A percentile compares a stretch with the other conserved stretches of the same genome.
Evolutionary conservation across 2,888 invertebrate genomes (phyloP).

Genomic region (Drosophila diplacantha): DNA sequence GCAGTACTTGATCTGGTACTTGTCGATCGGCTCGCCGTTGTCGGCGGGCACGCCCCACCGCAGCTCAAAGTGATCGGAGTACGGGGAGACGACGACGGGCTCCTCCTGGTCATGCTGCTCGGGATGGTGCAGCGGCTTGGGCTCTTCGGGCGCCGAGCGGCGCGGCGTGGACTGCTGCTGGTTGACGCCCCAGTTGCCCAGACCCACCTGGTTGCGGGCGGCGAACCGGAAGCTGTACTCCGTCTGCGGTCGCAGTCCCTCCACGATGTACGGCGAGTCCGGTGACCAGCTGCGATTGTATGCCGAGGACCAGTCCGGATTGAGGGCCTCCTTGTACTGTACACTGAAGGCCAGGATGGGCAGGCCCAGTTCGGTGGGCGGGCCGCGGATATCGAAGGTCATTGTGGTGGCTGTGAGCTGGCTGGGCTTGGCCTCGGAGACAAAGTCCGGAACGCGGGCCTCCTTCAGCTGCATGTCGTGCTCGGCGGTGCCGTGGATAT

Average conservation of each 20-base stretch:
- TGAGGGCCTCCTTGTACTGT: conserved; percentile 84
- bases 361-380: conserved; percentile 85
- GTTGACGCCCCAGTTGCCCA: conserved; percentile 85
- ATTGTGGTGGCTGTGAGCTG: conserved; percentile 90
- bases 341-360: conserved; percentile 86
- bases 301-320: conserved; percentile 84
- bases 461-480: conserved; percentile 85
- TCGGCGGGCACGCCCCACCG: conserved; percentile 91
- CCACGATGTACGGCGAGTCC: conserved; percentile 88
- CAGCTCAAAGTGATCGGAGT: conserved; percentile 88
- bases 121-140: conserved; percentile 80
- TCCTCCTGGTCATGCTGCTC: conserved; percentile 78
- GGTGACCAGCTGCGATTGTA: conserved; percentile 87
- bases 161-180: conserved; percentile 85
- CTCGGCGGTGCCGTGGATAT: conserved; percentile 84
- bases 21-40: conserved; percentile 92
- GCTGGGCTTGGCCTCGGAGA: conserved; percentile 83
- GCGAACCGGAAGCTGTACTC: conserved; percentile 90
- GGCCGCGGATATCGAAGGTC: conserved; percentile 87
- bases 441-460: conserved; percentile 84
- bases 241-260: conserved; percentile 86
- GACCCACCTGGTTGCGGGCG: conserved; percentile 89
- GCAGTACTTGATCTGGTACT: conserved; percentile 89
- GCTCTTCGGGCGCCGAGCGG: conserved; percentile 87
- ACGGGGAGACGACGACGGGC: conserved; percentile 81